Evolutionary conservation across 2,113 vertebrate species (phyloP).

Genomic region (Zapornia atra): DNA sequence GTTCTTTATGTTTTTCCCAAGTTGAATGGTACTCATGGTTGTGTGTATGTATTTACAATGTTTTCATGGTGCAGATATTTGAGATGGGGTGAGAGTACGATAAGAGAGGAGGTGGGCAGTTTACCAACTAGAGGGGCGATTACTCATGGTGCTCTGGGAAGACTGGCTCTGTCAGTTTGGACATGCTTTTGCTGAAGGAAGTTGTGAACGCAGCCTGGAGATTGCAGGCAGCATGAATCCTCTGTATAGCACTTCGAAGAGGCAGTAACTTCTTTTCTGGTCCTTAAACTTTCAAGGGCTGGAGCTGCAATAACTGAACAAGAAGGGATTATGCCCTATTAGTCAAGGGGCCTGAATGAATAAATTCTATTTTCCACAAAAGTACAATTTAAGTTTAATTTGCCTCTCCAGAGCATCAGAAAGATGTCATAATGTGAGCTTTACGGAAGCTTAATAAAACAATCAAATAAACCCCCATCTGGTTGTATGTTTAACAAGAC

Average conservation of each 20-base stretch:
- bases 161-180: background rate
- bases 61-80: background rate
- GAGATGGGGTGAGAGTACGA: background rate
- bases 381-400: background rate
- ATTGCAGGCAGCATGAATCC: background rate
- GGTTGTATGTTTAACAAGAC: background rate
- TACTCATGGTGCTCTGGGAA: background rate
- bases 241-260: background rate
- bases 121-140: background rate
- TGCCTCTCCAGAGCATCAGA: background rate
- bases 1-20: background rate
- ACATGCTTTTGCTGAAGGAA: background rate
- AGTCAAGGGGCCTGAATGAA: background rate
- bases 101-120: background rate
- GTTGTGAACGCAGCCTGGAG: background rate
- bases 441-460: background rate
- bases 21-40: background rate
- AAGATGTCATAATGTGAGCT: background rate
- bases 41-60: background rate
- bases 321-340: background rate
- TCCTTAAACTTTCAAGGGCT: background rate
- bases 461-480: background rate
- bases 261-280: background rate
- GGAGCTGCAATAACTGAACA: background rate
- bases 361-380: background rate